phyloP scores from a whole-genome alignment of 2,888 invertebrate genomes.

The Torymus aiolomorphi region DNA sequence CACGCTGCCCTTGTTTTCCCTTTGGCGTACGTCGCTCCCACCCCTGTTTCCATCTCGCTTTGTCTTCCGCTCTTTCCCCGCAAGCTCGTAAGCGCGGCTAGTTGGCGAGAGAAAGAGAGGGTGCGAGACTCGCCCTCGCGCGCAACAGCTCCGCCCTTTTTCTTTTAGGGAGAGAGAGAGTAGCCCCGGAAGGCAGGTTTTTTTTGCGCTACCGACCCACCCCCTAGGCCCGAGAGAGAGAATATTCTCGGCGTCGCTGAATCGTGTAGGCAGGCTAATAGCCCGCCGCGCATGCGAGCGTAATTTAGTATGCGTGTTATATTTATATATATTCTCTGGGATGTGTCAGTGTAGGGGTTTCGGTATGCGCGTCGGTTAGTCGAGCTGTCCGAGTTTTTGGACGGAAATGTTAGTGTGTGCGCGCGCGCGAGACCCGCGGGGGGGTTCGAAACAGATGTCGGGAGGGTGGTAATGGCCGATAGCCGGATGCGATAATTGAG shows the following conservation, averaged over 20 bases:
- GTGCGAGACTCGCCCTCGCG: not conserved
- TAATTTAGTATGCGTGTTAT: conserved; percentile 6
- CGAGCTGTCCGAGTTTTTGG: conserved; percentile 33
- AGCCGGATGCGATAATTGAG: conserved; percentile 56
- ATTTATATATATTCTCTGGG: too few relatives aligned
- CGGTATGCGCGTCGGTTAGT: not conserved
- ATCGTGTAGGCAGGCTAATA: conserved; percentile 1
- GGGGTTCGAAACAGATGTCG: conserved; percentile 52
- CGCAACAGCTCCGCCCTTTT: conserved; percentile 34
- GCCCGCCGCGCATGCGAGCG: conserved; percentile 9
- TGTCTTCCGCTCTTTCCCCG: conserved; percentile 9
- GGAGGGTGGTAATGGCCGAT: conserved; percentile 51
- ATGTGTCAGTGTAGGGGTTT: not conserved
- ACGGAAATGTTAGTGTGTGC: conserved; percentile 31
- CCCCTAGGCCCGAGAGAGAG: not conserved
- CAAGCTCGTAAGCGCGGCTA: conserved; percentile 23
- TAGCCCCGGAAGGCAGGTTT: conserved; percentile 22
- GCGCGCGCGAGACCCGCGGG: conserved; percentile 6
- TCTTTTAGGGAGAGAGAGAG: not conserved
- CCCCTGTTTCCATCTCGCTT: conserved; percentile 19
- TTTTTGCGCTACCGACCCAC: conserved; percentile 3
- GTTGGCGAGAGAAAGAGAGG: conserved; percentile 25
- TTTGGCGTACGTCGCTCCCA: conserved; percentile 2
- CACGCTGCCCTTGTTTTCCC: conserved; percentile 48
- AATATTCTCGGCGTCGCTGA: conserved; percentile 7